Conservation (phyloP, 1,140 invertebrate species). For the Zophobas atratus region DNA sequence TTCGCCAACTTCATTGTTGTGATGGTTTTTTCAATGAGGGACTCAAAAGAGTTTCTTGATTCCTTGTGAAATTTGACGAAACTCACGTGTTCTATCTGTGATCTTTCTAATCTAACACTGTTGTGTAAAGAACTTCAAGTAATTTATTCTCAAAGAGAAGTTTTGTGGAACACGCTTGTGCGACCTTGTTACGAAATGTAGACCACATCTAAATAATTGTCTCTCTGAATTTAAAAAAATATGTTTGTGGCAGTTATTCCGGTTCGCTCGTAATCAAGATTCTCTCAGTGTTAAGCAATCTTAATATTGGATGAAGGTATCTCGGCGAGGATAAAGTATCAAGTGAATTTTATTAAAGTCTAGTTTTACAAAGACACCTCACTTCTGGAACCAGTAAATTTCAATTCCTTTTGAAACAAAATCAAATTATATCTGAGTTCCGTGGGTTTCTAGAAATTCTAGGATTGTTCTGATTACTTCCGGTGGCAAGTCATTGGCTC, state of each 20-base stretch:
- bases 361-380: neutral
- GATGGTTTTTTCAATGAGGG: conserved; percentile 38
- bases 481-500: neutral
- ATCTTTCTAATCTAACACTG: neutral
- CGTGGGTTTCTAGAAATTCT: neutral
- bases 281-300: neutral
- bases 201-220: too few relatives aligned
- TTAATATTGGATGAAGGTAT: neutral
- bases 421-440: neutral
- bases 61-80: conserved; percentile 4
- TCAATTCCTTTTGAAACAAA: neutral
- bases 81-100: neutral
- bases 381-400: neutral
- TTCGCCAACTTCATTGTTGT: conserved; percentile 26
- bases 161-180: too few relatives aligned
- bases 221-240: too few relatives aligned
- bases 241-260: neutral
- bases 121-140: too few relatives aligned
- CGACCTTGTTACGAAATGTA: too few relatives aligned
- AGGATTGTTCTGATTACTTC: neutral
- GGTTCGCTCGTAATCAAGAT: neutral
- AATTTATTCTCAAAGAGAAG: too few relatives aligned
- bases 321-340: neutral
- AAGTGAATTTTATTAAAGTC: neutral
- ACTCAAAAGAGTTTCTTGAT: conserved; percentile 18